A percentile compares a stretch with the other conserved stretches of the same genome.
phyloP scores from a whole-genome alignment of 64 coral and sea anemone species.

The Montipora efflorescens region DNA sequence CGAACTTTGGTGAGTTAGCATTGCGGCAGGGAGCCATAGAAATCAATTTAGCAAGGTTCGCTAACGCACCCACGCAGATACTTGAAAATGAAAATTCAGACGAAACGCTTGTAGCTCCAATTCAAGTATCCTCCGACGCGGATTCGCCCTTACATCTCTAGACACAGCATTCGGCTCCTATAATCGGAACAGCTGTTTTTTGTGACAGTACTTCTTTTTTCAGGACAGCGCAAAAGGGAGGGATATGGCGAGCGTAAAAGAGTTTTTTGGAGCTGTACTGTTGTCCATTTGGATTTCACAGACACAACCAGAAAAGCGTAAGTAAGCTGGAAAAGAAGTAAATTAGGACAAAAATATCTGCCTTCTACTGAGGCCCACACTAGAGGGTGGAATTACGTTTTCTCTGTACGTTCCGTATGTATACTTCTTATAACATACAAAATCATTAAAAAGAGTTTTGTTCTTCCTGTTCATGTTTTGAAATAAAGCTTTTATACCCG shows the following conservation, averaged over 20 bases:
- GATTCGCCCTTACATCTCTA: neutral
- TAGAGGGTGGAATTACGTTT: neutral
- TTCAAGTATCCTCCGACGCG: neutral
- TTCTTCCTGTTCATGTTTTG: neutral
- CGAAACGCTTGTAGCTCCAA: neutral
- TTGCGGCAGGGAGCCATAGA: conserved; percentile 16
- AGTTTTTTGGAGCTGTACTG: neutral
- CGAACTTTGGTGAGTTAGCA: neutral
- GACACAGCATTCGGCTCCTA: neutral
- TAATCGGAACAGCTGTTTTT: neutral
- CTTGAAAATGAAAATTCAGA: neutral
- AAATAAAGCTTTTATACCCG: too few species aligned
- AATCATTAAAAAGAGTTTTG: neutral
- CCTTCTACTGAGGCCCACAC: neutral
- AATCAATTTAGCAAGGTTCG: conserved; percentile 17
- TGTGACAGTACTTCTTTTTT: neutral
- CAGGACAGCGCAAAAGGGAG: neutral
- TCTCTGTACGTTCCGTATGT: neutral
- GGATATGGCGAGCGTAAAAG: neutral
- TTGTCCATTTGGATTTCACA: neutral
- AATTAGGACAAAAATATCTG: neutral
- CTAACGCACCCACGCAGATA: neutral
- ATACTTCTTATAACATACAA: neutral
- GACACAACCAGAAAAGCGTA: conserved; percentile 26
- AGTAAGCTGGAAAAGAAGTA: neutral